Conservation (phyloP, 2,888 invertebrate species). For the Pristionchus fissidentatus region DNA sequence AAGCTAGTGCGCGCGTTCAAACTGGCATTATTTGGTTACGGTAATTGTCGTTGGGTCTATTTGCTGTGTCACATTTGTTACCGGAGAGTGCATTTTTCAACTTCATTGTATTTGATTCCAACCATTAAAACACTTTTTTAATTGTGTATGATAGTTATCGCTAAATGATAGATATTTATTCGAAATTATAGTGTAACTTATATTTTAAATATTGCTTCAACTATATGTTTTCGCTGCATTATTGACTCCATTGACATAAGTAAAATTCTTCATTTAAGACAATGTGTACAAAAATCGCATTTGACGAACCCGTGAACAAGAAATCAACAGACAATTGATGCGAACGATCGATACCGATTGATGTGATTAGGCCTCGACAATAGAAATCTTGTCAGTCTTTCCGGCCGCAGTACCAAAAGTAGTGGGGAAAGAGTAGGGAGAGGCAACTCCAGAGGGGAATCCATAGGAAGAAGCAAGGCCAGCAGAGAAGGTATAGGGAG, state of each 20-base stretch:
- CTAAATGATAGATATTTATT: neutral
- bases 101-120: too few relatives aligned
- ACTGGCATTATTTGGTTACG: neutral
- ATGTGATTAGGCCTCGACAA: conserved; percentile 13
- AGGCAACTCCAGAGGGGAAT: conserved; percentile 3
- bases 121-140: too few relatives aligned
- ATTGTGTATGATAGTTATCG: neutral
- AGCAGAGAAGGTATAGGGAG: neutral
- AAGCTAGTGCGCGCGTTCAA: neutral
- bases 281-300: conserved; percentile 3
- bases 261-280: neutral
- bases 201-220: too few relatives aligned
- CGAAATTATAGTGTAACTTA: too few relatives aligned
- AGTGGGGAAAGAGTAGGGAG: neutral
- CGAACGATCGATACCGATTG: neutral
- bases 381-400: conserved; percentile 35
- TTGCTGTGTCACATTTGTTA: too few relatives aligned
- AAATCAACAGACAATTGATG: neutral
- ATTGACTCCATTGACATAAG: neutral
- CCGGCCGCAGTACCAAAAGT: neutral
- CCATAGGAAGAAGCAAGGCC: neutral
- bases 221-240: too few relatives aligned
- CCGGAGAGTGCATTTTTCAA: too few relatives aligned
- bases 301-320: conserved; percentile 7
- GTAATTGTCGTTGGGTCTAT: too few relatives aligned